Evolutionary conservation across 35 echinoderm and acorn worm species (phyloP).

Genomic region (Hemicentrotus pulcherrimus): DNA sequence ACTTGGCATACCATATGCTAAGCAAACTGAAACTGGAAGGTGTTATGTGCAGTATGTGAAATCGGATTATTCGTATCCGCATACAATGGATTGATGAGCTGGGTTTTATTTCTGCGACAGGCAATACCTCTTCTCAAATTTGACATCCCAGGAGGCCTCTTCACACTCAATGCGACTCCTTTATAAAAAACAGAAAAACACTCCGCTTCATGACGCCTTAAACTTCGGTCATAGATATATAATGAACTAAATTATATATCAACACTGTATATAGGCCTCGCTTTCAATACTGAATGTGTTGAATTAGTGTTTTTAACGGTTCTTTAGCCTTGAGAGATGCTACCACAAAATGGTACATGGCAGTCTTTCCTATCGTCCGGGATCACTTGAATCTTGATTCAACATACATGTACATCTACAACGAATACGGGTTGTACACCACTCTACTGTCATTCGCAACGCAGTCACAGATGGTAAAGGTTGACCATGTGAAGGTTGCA

Average conservation of each 20-base stretch:
- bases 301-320: no score
- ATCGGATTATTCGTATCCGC: not conserved
- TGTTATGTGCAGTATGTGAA: not conserved
- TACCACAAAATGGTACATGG: no score
- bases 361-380: no score
- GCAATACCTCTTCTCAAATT: slow-evolving; percentile 18
- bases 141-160: not conserved
- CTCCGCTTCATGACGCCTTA: no score
- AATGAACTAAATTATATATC: no score
- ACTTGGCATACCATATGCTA: not conserved
- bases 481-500: not conserved
- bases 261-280: no score
- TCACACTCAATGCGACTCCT: not conserved
- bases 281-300: no score
- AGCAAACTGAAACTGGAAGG: not conserved
- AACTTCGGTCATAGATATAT: no score
- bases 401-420: no score
- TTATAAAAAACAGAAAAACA: not conserved
- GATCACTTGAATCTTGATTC: no score
- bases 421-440: not conserved
- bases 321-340: no score
- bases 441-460: not conserved
- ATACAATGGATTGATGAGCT: not conserved
- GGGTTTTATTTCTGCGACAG: not conserved
- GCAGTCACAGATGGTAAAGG: not conserved